phyloP scores from a whole-genome alignment of 2,797 vertebrate species.

The Labroides dimidiatus region DNA sequence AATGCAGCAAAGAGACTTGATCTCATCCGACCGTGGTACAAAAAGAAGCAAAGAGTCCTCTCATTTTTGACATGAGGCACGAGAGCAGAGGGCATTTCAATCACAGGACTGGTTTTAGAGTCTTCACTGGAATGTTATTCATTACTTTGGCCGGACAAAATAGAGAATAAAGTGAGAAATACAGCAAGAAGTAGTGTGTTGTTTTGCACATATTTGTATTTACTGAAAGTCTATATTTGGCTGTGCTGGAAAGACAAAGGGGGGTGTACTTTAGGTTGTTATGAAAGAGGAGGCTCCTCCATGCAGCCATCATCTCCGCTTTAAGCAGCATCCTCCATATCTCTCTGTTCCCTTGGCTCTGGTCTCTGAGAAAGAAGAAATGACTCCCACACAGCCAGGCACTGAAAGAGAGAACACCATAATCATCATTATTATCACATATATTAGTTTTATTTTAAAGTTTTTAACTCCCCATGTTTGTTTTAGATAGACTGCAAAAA shows the following conservation, averaged over 20 bases:
- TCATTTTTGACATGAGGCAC: conserved; percentile 5
- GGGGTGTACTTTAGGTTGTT: conserved; percentile 4
- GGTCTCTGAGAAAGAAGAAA: conserved; percentile 73
- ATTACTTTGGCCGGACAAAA: conserved; percentile 28
- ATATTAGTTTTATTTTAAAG: not conserved
- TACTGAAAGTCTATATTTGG: conserved; percentile 30
- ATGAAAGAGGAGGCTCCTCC: conserved; percentile 68
- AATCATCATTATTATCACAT: not conserved
- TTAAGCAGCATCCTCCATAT: conserved; percentile 29
- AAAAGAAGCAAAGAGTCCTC: not conserved
- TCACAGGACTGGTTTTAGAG: conserved; percentile 16
- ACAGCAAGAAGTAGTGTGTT: not conserved
- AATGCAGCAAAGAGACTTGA: not conserved
- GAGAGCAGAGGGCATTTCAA: conserved; percentile 16
- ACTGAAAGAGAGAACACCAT: conserved; percentile 68
- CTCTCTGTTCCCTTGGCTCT: conserved; percentile 37
- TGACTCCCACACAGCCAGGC: conserved; percentile 77
- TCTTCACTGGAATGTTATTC: conserved; percentile 41
- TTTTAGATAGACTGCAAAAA: not conserved
- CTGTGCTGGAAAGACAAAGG: conserved; percentile 18
- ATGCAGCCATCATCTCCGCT: conserved; percentile 75
- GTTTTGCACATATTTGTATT: conserved; percentile 13
- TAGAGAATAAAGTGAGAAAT: not conserved
- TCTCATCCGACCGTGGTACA: not conserved
- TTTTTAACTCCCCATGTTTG: not conserved